Evolutionary conservation across 92 coral and sea anemone genomes (phyloP), one percentile per base, ranked within the genome.

Genomic region (Ricordea florida): DNA sequence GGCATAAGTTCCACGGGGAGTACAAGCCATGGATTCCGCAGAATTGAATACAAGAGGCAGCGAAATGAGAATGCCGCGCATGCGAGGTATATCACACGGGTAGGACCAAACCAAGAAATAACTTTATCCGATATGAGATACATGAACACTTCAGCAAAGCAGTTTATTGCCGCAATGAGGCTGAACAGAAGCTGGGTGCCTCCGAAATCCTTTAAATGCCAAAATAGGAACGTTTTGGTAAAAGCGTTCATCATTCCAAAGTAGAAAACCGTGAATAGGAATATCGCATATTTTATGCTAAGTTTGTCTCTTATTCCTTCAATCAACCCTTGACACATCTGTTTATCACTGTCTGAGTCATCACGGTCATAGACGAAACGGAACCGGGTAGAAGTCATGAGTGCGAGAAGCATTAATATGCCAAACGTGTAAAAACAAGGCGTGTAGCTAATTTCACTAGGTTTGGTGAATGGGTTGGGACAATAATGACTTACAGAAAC

Each of bases 141-240:
- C 76, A 80, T 36, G 10, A 78, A 46, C 5, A 85, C 94, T 56
- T 89, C 90, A 35, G 86, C 87, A 34, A 78, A 61, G 52, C 94
- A 89, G 61, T 84, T 81, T 21, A 84, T 66, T 1, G 94, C 94
- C 2, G 90, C 61, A 14, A 89, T 69, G 18, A 89, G 45, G 68
- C 90, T 85, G 57, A 89, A 89, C 16, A 89, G 65, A 24, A 85
- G 51, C 76, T 85, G 90, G 2, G 76, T 74, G 8, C 94, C 94
- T 7, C 94, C 94, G 20, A 89, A 62, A 32, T 89, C 94, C 50
- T 89, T 89, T 1, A 89, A 68, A 57, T 79, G 78, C 94, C 94
- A 89, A 45, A 89, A 89, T 18, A 89, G 55, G 43, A 89, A 89
- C 6, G 90, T 80, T 56, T 89, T 89, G 62, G 65, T 85, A 31